Percentiles rank a stretch among this genome's conserved stretches.
phyloP scores from a whole-genome alignment of 1,140 invertebrate genomes.

The Drosophila funebris region DNA sequence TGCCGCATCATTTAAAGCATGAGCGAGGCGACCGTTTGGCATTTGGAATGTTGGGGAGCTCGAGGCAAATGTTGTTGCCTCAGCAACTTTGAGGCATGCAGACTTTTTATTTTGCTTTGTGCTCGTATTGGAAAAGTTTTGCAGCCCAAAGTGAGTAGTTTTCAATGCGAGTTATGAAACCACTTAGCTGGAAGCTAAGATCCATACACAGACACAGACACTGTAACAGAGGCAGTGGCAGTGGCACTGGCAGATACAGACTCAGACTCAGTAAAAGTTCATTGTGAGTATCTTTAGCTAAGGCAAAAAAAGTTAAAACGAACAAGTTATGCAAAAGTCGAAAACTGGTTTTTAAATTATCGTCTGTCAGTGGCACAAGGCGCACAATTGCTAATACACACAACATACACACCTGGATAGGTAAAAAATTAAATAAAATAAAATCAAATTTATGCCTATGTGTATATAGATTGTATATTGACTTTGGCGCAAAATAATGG shows the following conservation, averaged over 20 bases:
- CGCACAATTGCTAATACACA: conserved; percentile 41
- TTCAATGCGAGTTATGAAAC: conserved; percentile 57
- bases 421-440: conserved; percentile 36
- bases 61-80: conserved; percentile 29
- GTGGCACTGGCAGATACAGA: neutral
- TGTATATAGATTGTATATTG: conserved; percentile 62
- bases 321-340: conserved; percentile 42
- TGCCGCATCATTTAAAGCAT: conserved; percentile 45
- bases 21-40: conserved; percentile 1
- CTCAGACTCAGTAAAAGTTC: conserved; percentile 17
- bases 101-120: conserved; percentile 17
- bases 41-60: neutral
- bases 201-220: neutral
- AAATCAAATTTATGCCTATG: conserved; percentile 38
- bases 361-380: conserved; percentile 56
- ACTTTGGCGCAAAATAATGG: conserved; percentile 73
- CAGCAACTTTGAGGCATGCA: conserved; percentile 30
- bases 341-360: conserved; percentile 64
- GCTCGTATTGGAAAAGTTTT: conserved; percentile 52
- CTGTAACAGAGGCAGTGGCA: no score
- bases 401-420: conserved; percentile 27
- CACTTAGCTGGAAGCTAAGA: conserved; percentile 41
- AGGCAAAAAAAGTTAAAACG: conserved; percentile 3
- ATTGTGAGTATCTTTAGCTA: conserved; percentile 16
- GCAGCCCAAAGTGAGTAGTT: conserved; percentile 35